Conservation (phyloP, 2,888 invertebrate species). For the Strigamia crassipes region DNA sequence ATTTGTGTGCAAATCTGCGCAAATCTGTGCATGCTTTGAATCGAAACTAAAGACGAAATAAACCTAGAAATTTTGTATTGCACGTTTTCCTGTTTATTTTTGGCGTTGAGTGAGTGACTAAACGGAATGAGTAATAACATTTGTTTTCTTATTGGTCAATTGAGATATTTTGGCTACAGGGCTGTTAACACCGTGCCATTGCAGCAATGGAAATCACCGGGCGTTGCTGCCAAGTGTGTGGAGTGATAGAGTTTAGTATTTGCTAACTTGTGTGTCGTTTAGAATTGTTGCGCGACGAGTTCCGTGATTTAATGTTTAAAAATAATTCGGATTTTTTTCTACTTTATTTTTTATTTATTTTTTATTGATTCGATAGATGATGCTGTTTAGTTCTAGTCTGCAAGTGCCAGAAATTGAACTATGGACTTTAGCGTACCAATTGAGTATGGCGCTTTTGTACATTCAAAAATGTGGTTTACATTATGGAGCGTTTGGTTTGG, state of each 20-base stretch:
- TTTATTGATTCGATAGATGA: conserved; percentile 19
- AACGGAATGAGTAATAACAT: not conserved
- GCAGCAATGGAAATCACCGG: not conserved
- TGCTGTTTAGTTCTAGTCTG: conserved; percentile 53
- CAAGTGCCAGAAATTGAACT: conserved; percentile 54
- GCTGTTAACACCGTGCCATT: not conserved
- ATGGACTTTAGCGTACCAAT: conserved; percentile 54
- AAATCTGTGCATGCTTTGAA: not conserved
- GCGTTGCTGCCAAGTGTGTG: not conserved
- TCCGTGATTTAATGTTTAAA: not conserved
- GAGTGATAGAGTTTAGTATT: not conserved
- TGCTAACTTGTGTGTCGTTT: not conserved
- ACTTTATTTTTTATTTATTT: too few relatives aligned
- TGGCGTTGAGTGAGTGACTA: conserved; percentile 14
- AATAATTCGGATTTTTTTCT: not conserved
- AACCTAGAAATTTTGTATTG: not conserved
- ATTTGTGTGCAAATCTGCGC: not conserved
- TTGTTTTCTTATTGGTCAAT: not conserved
- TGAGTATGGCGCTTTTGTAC: conserved; percentile 54
- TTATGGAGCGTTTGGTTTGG: conserved; percentile 50
- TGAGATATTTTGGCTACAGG: conserved; percentile 2
- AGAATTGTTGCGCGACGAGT: not conserved
- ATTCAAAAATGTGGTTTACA: conserved; percentile 51
- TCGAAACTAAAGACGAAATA: not conserved
- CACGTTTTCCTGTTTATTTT: not conserved